These are phyloP conservation scores for Chorisops tibialis DNA, from an alignment of 2,888 invertebrate species.

Conservation along the genomic window DNA sequence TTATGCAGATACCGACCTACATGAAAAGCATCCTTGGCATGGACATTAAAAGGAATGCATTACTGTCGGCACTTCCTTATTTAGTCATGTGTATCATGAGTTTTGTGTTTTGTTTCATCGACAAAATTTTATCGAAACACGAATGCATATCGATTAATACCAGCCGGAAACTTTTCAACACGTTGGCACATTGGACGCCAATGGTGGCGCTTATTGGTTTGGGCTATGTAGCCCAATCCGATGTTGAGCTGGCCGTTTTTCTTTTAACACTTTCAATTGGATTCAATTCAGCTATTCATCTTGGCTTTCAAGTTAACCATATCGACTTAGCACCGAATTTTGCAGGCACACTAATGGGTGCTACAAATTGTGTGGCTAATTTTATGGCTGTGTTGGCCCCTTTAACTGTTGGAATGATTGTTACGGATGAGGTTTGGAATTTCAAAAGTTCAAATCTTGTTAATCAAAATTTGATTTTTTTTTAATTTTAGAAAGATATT, in stretches of 20 bases:
- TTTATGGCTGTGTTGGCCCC: conserved; percentile 64
- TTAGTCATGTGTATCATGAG: conserved; percentile 56
- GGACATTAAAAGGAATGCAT: conserved; percentile 58
- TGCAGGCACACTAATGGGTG: conserved; percentile 68
- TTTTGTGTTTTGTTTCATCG: conserved; percentile 53
- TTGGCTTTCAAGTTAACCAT: conserved; percentile 65
- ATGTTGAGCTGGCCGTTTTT: conserved; percentile 53
- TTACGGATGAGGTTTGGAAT: conserved; percentile 55
- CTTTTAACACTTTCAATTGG: conserved; percentile 61
- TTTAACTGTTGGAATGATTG: conserved; percentile 57
- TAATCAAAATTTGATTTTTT: background rate
- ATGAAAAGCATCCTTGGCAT: conserved; percentile 61
- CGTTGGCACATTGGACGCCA: conserved; percentile 55
- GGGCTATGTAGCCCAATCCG: conserved; percentile 53
- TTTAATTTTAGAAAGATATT: conserved; percentile 42
- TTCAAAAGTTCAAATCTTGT: background rate
- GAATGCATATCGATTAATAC: conserved; percentile 48
- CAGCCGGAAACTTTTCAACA: conserved; percentile 48
- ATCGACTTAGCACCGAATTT: conserved; percentile 69
- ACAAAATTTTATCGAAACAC: conserved; percentile 54
- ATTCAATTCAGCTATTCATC: conserved; percentile 59
- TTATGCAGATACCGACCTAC: conserved; percentile 69
- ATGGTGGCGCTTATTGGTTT: conserved; percentile 57
- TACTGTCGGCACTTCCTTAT: conserved; percentile 57
- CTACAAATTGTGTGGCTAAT: conserved; percentile 64